Evolutionary conservation across 2,888 invertebrate genomes (phyloP).

Genomic region (Drosophila paranaensis): DNA sequence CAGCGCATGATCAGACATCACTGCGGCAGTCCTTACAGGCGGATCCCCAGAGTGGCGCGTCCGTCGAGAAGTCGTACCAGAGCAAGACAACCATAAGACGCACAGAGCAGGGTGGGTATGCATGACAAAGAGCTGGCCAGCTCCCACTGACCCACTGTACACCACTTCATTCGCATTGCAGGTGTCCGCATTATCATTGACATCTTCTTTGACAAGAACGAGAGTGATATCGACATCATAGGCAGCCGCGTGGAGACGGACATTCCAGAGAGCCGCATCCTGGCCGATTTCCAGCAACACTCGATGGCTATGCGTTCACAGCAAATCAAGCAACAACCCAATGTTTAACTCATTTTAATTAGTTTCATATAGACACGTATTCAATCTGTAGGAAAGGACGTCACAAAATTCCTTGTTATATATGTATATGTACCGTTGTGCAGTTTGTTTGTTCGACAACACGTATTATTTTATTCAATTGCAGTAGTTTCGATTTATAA

Average conservation of each 20-base stretch:
- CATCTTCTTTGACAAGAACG: constrained; percentile 78
- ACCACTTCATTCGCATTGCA: constrained; percentile 23
- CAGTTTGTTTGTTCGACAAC: constrained; percentile 36
- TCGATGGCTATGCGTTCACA: constrained; percentile 42
- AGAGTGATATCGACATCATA: constrained; percentile 73
- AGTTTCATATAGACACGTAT: constrained; percentile 21
- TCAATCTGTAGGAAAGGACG: constrained; percentile 20
- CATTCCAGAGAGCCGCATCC: constrained; percentile 82
- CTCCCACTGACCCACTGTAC: too few relatives aligned
- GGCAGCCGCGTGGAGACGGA: constrained; percentile 83
- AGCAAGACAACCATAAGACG: constrained; percentile 84
- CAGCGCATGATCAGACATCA: constrained; percentile 34
- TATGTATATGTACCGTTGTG: constrained; percentile 31
- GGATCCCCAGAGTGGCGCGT: constrained; percentile 20
- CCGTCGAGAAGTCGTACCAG: constrained; percentile 72
- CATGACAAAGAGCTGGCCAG: too few relatives aligned
- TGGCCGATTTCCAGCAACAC: constrained; percentile 81
- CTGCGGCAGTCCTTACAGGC: constrained; percentile 28
- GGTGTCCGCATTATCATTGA: constrained; percentile 84
- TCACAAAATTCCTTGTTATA: constrained; percentile 62
- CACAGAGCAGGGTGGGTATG: constrained; percentile 74
- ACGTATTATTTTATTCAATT: constrained; percentile 38
- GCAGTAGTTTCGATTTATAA: constrained; percentile 30
- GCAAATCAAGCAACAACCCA: constrained; percentile 17
- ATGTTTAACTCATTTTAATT: constrained; percentile 35